These are phyloP conservation scores for Cyaniris semiargus DNA, from an alignment of 2,888 invertebrate genomes.

Conservation along the genomic window DNA sequence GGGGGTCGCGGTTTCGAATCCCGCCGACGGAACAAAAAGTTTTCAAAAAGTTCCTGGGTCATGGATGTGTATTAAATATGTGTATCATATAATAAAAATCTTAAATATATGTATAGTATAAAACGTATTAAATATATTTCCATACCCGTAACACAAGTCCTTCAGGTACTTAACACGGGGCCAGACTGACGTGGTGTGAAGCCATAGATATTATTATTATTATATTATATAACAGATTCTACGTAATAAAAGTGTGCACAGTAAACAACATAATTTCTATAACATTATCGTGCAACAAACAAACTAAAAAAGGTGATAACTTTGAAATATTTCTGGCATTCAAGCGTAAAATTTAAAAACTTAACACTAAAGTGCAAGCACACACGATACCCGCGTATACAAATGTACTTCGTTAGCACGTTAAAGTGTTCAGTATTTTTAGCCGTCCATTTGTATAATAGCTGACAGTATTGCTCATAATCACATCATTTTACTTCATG, in stretches of 20 bases:
- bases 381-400: not conserved
- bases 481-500: constrained; percentile 60
- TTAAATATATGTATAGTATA: too few relatives aligned
- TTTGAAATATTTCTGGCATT: not conserved
- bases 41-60: too few relatives aligned
- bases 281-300: not conserved
- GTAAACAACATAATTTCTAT: constrained; percentile 3
- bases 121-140: too few relatives aligned
- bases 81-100: too few relatives aligned
- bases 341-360: not conserved
- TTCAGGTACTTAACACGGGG: too few relatives aligned
- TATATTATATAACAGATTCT: too few relatives aligned
- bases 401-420: not conserved
- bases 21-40: too few relatives aligned
- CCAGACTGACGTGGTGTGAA: too few relatives aligned
- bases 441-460: constrained; percentile 19
- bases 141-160: too few relatives aligned
- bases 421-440: constrained; percentile 16
- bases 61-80: too few relatives aligned
- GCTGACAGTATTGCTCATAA: constrained; percentile 58
- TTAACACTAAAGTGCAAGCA: not conserved
- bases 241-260: not conserved
- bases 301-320: not conserved
- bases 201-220: too few relatives aligned
- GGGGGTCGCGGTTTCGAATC: too few relatives aligned